A percentile compares a stretch with the other conserved stretches of the same genome.
Conservation (phyloP, 2,888 invertebrate species). For the Scaptomyza flava region DNA sequence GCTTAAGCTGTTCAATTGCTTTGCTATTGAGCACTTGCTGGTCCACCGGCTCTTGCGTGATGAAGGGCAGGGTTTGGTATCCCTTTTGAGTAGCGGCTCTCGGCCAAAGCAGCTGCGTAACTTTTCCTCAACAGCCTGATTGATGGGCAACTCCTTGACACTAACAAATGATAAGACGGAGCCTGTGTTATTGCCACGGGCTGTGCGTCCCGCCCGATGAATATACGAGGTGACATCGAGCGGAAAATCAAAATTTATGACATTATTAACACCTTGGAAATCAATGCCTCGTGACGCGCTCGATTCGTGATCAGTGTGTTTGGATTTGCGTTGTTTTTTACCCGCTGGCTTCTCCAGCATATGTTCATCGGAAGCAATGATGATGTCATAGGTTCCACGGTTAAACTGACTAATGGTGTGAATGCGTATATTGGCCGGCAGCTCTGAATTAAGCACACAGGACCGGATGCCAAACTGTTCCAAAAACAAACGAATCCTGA, state of each 20-base stretch:
- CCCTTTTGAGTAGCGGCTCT: slow-evolving; percentile 24
- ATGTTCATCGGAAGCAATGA: slow-evolving; percentile 98
- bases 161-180: slow-evolving; percentile 95
- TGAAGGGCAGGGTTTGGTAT: slow-evolving; percentile 63
- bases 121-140: slow-evolving; percentile 91
- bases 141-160: slow-evolving; percentile 89
- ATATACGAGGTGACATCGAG: slow-evolving; percentile 94
- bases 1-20: slow-evolving; percentile 17
- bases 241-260: slow-evolving; percentile 99
- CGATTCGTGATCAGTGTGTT: slow-evolving; percentile 93
- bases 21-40: slow-evolving; percentile 13
- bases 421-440: slow-evolving; percentile 96
- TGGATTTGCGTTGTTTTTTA: slow-evolving; percentile 33
- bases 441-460: slow-evolving; percentile 97
- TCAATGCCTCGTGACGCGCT: slow-evolving; percentile 99
- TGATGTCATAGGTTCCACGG: slow-evolving; percentile 95
- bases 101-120: slow-evolving; percentile 87
- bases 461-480: slow-evolving; percentile 97
- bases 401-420: slow-evolving; percentile 98
- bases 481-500: slow-evolving; percentile 93
- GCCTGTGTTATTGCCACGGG: slow-evolving; percentile 94
- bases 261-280: slow-evolving; percentile 98
- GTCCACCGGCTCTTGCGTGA: background rate
- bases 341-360: slow-evolving; percentile 89
- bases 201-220: slow-evolving; percentile 97